Evolutionary conservation across 2,888 invertebrate species (phyloP).

Genomic region (Rotaria macrura): DNA sequence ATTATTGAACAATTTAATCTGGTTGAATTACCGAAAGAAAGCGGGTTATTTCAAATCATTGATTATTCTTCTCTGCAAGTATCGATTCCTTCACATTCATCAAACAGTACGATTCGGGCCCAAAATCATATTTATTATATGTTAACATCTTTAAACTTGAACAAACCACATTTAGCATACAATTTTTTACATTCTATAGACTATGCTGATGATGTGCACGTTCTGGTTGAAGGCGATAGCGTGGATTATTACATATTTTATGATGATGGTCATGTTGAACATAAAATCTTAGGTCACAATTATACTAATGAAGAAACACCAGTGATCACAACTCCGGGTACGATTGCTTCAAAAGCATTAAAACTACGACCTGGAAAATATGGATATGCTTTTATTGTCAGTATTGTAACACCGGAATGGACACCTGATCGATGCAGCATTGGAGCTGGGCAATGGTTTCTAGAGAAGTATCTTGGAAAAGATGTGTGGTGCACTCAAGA

Average conservation of each 20-base stretch:
- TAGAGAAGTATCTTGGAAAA: background rate
- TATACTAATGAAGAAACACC: background rate
- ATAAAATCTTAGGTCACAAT: background rate
- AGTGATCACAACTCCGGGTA: background rate
- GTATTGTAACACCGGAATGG: background rate
- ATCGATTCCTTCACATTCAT: background rate
- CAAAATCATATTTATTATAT: conserved; percentile 8
- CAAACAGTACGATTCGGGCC: background rate
- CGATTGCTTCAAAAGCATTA: background rate
- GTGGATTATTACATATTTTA: background rate
- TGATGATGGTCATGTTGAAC: conserved; percentile 1
- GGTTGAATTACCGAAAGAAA: background rate
- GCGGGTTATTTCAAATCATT: background rate
- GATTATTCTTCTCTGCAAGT: background rate
- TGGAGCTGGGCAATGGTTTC: background rate
- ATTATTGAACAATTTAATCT: background rate
- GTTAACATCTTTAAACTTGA: background rate
- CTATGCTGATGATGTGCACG: background rate
- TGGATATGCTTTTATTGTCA: background rate
- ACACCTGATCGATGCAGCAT: background rate
- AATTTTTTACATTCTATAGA: conserved; percentile 3
- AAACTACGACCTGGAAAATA: background rate
- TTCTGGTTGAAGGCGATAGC: background rate
- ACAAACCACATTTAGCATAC: background rate
- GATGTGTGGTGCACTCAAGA: background rate